phyloP scores from a whole-genome alignment of 2,888 invertebrate species.

The Ernsta delagoae region DNA sequence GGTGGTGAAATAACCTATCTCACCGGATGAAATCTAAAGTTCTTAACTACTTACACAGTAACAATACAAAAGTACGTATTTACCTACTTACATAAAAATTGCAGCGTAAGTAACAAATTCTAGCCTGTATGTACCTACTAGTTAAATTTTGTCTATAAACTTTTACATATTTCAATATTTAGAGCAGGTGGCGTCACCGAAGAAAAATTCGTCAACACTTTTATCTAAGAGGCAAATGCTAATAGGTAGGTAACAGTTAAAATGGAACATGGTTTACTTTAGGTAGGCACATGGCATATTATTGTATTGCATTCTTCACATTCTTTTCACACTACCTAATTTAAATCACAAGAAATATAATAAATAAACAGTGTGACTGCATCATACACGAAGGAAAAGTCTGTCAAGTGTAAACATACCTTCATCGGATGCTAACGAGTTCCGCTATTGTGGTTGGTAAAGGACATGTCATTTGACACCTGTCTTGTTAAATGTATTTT shows the following conservation, averaged over 20 bases:
- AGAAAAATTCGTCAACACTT: not conserved
- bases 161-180: no score
- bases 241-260: not conserved
- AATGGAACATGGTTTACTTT: not conserved
- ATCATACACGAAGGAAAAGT: constrained; percentile 19
- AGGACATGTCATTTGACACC: constrained; percentile 25
- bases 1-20: no score
- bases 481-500: constrained; percentile 20
- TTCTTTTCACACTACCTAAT: constrained; percentile 7
- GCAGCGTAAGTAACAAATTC: no score
- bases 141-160: no score
- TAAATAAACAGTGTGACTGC: not conserved
- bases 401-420: constrained; percentile 11
- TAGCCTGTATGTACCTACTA: no score
- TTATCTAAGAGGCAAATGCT: not conserved
- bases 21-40: no score
- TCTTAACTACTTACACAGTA: no score
- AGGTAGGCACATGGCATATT: no score
- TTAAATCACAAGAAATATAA: constrained; percentile 10
- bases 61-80: no score
- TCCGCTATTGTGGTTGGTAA: constrained; percentile 19
- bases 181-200: not conserved
- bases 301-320: not conserved
- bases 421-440: constrained; percentile 23
- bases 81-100: no score